These are phyloP conservation scores for Scolopax mira DNA, from an alignment of 2,113 vertebrate species.

Conservation along the genomic window DNA sequence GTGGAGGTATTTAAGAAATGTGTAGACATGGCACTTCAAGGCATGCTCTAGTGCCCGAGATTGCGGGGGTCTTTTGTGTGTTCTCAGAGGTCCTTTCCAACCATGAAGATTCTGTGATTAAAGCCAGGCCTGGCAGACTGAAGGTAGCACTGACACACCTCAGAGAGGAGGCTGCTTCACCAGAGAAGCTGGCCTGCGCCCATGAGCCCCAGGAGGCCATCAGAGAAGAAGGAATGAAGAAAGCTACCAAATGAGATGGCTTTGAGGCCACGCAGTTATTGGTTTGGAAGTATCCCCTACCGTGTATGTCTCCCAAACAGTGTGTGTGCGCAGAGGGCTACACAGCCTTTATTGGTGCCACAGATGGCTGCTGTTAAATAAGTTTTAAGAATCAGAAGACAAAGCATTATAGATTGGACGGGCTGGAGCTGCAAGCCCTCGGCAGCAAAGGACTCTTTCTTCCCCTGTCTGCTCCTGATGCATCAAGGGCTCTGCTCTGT, in stretches of 20 bases:
- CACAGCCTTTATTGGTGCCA: background rate
- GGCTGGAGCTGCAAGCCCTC: background rate
- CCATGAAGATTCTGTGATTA: no score
- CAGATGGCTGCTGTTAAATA: background rate
- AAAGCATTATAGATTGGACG: background rate
- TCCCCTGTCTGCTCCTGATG: background rate
- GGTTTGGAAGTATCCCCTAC: background rate
- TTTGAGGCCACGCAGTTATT: fast-evolving
- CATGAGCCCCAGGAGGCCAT: background rate
- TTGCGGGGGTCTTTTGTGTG: no score
- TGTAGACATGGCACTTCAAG: no score
- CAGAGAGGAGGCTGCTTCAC: background rate
- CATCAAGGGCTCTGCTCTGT: background rate
- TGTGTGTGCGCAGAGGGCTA: background rate
- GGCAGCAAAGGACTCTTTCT: background rate
- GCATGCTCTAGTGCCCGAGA: no score
- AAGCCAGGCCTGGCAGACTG: fast-evolving
- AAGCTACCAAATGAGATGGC: background rate
- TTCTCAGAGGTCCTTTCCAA: no score
- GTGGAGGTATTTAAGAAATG: no score
- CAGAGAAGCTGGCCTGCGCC: background rate
- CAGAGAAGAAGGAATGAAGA: background rate
- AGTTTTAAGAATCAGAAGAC: background rate
- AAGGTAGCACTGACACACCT: background rate
- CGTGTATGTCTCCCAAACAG: background rate